phyloP scores from a whole-genome alignment of 2,113 vertebrate genomes.

The Notarius lentiginosus region DNA sequence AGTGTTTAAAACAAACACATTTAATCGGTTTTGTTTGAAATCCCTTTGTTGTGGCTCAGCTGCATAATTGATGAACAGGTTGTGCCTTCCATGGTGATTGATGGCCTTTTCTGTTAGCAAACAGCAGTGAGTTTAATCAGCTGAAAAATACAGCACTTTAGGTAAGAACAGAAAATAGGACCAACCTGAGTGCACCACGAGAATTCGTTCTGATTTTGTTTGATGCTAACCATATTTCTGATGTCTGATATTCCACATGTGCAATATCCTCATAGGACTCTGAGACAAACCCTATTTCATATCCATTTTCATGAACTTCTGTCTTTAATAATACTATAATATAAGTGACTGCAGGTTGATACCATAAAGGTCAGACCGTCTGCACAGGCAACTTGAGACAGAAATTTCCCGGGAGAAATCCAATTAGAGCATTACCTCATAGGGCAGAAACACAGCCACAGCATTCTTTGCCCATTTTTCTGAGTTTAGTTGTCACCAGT shows the following conservation, averaged over 20 bases:
- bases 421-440: constrained; percentile 51
- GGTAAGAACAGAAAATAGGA: background rate
- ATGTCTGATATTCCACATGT: background rate
- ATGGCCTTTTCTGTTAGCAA: constrained; percentile 19
- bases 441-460: constrained; percentile 24
- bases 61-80: constrained; percentile 27
- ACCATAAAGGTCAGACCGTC: constrained; percentile 41
- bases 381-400: constrained; percentile 37
- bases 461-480: constrained; percentile 39
- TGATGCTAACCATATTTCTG: background rate
- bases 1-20: background rate
- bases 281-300: constrained; percentile 13
- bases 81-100: constrained; percentile 4
- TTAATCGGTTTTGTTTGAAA: constrained; percentile 16
- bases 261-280: background rate
- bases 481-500: background rate
- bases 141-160: background rate
- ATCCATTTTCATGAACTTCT: constrained; percentile 36
- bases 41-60: background rate
- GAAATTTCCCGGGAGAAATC: constrained; percentile 42
- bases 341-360: constrained; percentile 21
- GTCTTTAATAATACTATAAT: constrained; percentile 36
- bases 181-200: background rate
- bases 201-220: background rate
- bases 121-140: constrained; percentile 5